Evolutionary conservation across 2,888 invertebrate species (phyloP), one percentile per base, ranked within the genome.

Genomic region (Acronicta leporina): DNA sequence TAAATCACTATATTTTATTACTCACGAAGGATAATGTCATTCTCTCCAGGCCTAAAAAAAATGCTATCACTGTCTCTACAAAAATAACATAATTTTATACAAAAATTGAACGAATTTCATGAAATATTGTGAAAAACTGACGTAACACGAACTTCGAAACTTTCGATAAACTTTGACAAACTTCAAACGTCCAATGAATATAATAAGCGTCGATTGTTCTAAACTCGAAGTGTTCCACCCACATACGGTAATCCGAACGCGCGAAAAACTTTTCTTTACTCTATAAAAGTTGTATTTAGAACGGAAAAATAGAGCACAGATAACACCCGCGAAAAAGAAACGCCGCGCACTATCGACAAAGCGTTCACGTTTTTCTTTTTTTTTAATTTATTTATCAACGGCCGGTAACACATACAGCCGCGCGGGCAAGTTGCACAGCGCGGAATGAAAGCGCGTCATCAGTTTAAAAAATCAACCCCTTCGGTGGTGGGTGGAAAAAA

Each of bases 391-490:
- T 93, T 92, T 93, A 93, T 92, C 91, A 86, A 86, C 88, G 87
- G 83, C 80, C 87, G 85, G 87, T 85, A 81, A 89, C 91, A 90
- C 92, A 91, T 91, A 94, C 94, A 93, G 89, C 94, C 92, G 93
- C 92, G 92, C 94, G 90, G 89, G 88, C 87, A 91, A 94, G 91
- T 94, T 94, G 94, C 94, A 93, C 91, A 89, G 90, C 92, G 92
- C 92, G 91, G 94, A 95, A 95, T 95, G 95, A 92, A 94, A 94
- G 94, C 94, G 94, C 95, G 94, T 95, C 95, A 95, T 95, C 95
- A 94, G 94, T 94, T 95, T 95, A 94, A 95, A 95, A 95, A 95
- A 95, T 94, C 94, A 95, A 95, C 94, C 94, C 94, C 94, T 92
- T 94, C 82, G 87, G 89, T 89, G 93, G 92, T 88, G 92, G 92